Base-by-base conservation (phyloP, 2,888 invertebrate genomes). In the Esperia sulphurella region DNA sequence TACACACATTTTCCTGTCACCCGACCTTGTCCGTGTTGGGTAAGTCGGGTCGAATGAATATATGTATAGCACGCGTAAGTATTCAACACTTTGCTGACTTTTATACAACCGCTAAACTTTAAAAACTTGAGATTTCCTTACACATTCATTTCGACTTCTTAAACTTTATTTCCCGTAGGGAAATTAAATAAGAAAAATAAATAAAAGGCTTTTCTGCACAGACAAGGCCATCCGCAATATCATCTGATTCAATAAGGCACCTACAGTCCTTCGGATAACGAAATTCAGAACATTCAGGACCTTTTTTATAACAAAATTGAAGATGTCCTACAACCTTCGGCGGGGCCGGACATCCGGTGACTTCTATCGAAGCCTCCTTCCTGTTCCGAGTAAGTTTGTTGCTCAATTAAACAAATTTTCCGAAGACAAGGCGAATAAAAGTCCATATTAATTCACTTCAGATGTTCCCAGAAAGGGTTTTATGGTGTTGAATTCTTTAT, bases 381-480 rank as follows among this genome's bases (percentile, higher is more conserved):
- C 48, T 38, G 40, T 39, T 30, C 50, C 51, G 47, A 50, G 45
- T 51, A 64, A 71, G 72, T 71, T 78, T 71, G 69, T 63, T 64
- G 68, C 66, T 61, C 71, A 81, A 79, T 81, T 81, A 78, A 70
- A 71, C 70, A 71, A 69, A 66, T 61, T 63, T 43, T 35, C 8
- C 57, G 41, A 54, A 64, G 61, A 67, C 63, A 63, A 61, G 61
- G 47, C 55, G 53, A 54, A 58, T 61, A 48, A 49, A 51, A 52
- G 57, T 61, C 54, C 51, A 58, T 53, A 55, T 61, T 64, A 65
- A 70, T 63, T 63, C 57, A 47, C 58, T 59, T 57, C 54, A 55
- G 55, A 57, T 55, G 57, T 61, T 45, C 38, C 13, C 30, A 5
- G 43, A 54, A 59, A 60, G 55, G 51, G 42, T 53, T 52, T 51